These are phyloP conservation scores for Gorsachius goisagi DNA, from an alignment of 2,113 vertebrate genomes.

Conservation along the genomic window DNA sequence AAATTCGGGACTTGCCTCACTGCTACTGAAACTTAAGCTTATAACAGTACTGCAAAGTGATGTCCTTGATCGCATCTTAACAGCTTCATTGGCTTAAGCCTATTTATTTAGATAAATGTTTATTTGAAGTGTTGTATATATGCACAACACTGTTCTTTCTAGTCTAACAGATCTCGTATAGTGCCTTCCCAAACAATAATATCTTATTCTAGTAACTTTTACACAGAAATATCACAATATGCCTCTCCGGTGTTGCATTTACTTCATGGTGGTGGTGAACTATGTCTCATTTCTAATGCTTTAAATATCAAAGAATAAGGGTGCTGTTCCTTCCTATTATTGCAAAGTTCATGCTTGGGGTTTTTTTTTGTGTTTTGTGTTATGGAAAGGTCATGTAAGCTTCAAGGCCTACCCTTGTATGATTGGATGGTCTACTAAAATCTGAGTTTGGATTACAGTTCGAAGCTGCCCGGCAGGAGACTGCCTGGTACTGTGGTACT, in stretches of 20 bases:
- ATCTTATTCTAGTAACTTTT: not conserved
- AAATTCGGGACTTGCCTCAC: not conserved
- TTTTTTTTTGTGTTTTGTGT: not conserved
- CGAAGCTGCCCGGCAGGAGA: not conserved
- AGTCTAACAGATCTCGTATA: not conserved
- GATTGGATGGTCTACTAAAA: not conserved
- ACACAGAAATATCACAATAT: not conserved
- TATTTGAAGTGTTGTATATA: not conserved
- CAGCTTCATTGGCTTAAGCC: not conserved
- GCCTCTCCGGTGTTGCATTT: not conserved
- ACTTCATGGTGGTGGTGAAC: not conserved
- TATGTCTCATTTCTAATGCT: not conserved
- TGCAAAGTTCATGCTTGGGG: not conserved
- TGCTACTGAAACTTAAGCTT: not conserved
- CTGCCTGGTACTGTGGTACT: not conserved
- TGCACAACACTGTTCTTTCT: not conserved
- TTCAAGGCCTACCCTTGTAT: not conserved
- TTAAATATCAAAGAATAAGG: not conserved
- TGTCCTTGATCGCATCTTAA: not conserved
- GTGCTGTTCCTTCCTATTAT: not conserved
- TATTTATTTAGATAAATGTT: not conserved
- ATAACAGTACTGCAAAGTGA: not conserved
- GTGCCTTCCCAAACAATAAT: not conserved
- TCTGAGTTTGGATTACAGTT: not conserved
- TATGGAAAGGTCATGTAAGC: not conserved